phyloP scores from a whole-genome alignment of 2,888 invertebrate species.

The Dendrolimus pini region DNA sequence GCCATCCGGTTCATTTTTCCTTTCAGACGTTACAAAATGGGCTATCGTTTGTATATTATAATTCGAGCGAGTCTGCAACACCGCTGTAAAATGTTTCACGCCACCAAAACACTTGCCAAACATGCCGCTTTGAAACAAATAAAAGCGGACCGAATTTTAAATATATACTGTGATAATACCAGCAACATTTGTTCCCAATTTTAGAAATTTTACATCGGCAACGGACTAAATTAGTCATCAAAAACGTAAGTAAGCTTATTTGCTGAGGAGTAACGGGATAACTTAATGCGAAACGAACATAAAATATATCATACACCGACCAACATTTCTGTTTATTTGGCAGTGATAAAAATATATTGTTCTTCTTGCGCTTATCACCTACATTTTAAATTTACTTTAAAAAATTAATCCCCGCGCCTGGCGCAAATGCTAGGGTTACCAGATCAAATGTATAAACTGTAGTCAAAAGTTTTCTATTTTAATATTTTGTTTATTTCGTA shows the following conservation, averaged over 20 bases:
- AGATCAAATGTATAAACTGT: neutral
- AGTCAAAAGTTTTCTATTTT: too few relatives aligned
- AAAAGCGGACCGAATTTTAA: conserved; percentile 18
- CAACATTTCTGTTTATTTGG: conserved; percentile 50
- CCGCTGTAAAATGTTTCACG: conserved; percentile 68
- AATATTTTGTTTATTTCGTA: too few relatives aligned
- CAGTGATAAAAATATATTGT: conserved; percentile 69
- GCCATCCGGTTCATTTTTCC: conserved; percentile 3
- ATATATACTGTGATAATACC: conserved; percentile 18
- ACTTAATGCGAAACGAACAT: conserved; percentile 25
- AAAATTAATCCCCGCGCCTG: neutral
- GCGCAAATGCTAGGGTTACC: neutral
- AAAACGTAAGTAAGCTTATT: conserved; percentile 22
- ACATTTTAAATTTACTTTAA: neutral
- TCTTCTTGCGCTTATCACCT: conserved; percentile 38
- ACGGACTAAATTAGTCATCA: conserved; percentile 2
- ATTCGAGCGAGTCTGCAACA: conserved; percentile 24
- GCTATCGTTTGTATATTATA: conserved; percentile 3
- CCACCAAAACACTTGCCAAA: conserved; percentile 30
- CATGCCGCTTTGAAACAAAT: conserved; percentile 13
- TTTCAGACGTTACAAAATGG: neutral
- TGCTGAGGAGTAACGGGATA: conserved; percentile 31
- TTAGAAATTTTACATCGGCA: conserved; percentile 10
- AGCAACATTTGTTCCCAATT: conserved; percentile 30
- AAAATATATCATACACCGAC: conserved; percentile 22